Evolutionary conservation across 2,797 vertebrate species (phyloP).

Genomic region (Tenualosa ilisha): DNA sequence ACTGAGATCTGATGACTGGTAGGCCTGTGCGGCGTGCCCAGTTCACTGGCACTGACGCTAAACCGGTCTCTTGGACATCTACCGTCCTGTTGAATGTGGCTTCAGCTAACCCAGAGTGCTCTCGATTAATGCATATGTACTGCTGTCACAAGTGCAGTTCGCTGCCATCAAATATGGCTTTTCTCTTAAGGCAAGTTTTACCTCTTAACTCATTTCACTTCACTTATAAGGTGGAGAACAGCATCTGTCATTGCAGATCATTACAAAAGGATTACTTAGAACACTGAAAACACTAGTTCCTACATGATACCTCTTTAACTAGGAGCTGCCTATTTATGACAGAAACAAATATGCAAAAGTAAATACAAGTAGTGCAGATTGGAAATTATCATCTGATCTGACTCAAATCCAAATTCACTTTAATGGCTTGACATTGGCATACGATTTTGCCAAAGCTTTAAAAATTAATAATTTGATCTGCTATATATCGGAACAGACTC

Average conservation of each 20-base stretch:
- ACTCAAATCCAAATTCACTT: too few species aligned
- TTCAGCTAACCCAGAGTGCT: background rate
- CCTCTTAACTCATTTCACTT: too few species aligned
- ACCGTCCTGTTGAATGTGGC: background rate
- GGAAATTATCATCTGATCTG: background rate
- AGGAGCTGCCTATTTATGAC: background rate
- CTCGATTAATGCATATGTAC: background rate
- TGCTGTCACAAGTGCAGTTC: background rate
- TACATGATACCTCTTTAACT: background rate
- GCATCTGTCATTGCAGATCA: too few species aligned
- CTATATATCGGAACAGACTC: too few species aligned
- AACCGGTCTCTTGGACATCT: background rate
- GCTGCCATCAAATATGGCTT: background rate
- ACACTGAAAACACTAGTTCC: too few species aligned
- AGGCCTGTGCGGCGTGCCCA: background rate
- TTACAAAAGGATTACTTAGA: too few species aligned
- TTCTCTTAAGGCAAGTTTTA: background rate
- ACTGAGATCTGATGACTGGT: slow-evolving; percentile 22
- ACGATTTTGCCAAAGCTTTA: too few species aligned
- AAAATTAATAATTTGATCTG: too few species aligned
- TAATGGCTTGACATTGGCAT: too few species aligned
- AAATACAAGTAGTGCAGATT: background rate
- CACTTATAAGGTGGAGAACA: too few species aligned
- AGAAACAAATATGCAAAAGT: background rate
- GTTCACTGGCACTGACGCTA: background rate